These are phyloP conservation scores for Andricus grossulariae DNA, from an alignment of 1,140 invertebrate species.

Conservation along the genomic window DNA sequence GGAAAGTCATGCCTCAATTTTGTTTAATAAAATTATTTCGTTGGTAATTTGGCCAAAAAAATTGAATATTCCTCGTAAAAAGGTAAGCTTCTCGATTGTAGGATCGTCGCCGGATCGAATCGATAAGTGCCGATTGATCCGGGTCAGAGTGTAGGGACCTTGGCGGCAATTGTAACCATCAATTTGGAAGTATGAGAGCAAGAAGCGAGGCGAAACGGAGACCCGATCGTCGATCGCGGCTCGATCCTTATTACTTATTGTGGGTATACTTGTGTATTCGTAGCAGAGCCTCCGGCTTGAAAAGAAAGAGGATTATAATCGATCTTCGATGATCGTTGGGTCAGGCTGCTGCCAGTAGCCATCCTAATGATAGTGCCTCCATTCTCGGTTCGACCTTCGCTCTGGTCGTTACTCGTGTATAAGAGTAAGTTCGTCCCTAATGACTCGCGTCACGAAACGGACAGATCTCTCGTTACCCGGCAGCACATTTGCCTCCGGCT, in stretches of 20 bases:
- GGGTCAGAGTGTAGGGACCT: conserved; percentile 36
- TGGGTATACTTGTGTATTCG: conserved; percentile 9
- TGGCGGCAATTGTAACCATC: conserved; percentile 35
- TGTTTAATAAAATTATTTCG: too few species aligned
- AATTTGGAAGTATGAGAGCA: conserved; percentile 43
- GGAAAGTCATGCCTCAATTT: neutral
- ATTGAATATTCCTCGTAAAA: neutral
- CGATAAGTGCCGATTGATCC: conserved; percentile 50
- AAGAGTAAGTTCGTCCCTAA: conserved; percentile 48
- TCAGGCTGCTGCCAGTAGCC: conserved; percentile 50
- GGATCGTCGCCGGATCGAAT: conserved; percentile 47
- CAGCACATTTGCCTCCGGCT: conserved; percentile 33
- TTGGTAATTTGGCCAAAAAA: neutral
- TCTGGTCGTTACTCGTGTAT: conserved; percentile 48
- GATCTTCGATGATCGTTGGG: conserved; percentile 48
- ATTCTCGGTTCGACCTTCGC: conserved; percentile 47
- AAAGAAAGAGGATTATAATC: conserved; percentile 43
- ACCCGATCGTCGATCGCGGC: conserved; percentile 41
- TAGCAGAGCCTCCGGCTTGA: conserved; percentile 27
- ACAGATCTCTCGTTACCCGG: conserved; percentile 32
- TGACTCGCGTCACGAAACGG: conserved; percentile 56
- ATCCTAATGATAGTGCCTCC: conserved; percentile 50
- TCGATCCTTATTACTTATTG: conserved; percentile 31
- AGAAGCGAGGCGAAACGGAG: conserved; percentile 40
- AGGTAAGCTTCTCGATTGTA: conserved; percentile 31